These are phyloP conservation scores for Apistogramma diplotaenia DNA, from an alignment of 2,113 vertebrate genomes.

Conservation along the genomic window DNA sequence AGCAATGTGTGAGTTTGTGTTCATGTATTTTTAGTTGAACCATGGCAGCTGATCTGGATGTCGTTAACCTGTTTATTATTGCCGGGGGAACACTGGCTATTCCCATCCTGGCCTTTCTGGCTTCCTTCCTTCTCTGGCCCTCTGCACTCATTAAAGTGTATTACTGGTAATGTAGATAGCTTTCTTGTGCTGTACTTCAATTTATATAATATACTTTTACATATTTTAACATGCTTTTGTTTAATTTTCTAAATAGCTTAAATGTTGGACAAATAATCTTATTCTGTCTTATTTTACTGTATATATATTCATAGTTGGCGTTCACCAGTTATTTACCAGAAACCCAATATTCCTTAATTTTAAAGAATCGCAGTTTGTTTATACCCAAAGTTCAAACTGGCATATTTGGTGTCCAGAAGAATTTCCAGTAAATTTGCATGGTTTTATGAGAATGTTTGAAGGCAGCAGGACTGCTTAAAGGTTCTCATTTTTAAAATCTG, in stretches of 20 bases:
- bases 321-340: not conserved
- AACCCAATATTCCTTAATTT: not conserved
- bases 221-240: not conserved
- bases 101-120: constrained; percentile 91
- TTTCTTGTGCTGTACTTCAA: not conserved
- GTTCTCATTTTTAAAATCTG: not conserved
- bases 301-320: not conserved
- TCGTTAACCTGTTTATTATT: constrained; percentile 89
- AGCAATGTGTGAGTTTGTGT: not conserved
- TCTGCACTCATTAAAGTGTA: constrained; percentile 91
- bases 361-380: not conserved
- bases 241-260: not conserved
- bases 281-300: not conserved
- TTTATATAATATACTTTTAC: not conserved
- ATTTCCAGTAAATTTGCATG: not conserved
- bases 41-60: constrained; percentile 84
- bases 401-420: not conserved
- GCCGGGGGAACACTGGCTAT: constrained; percentile 86
- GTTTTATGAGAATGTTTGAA: not conserved
- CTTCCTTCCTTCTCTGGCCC: constrained; percentile 91
- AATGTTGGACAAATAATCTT: not conserved
- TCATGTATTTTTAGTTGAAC: constrained; percentile 16
- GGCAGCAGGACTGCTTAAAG: not conserved
- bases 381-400: not conserved
- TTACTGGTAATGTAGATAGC: constrained; percentile 85